These are phyloP conservation scores for Myoxocephalus aenaeus DNA, from an alignment of 2,797 vertebrate species.

Conservation along the genomic window DNA sequence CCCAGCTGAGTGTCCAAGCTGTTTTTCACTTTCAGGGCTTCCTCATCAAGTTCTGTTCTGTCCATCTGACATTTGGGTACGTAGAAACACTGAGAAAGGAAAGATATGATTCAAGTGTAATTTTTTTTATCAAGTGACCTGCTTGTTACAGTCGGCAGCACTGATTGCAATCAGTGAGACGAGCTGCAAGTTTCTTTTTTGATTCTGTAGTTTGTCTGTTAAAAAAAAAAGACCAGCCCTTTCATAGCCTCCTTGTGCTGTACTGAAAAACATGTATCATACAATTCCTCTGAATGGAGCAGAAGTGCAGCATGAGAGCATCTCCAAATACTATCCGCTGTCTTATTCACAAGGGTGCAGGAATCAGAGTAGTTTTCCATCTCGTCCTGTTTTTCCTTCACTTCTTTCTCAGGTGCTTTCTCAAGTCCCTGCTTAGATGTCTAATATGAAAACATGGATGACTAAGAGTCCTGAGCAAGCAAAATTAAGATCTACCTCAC, in stretches of 20 bases:
- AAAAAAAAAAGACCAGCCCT: background rate
- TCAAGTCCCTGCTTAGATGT: slow-evolving; percentile 21
- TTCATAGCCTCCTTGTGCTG: background rate
- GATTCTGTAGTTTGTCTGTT: slow-evolving; percentile 10
- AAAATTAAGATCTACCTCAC: slow-evolving; percentile 15
- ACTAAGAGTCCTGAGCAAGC: background rate
- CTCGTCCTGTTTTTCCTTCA: slow-evolving; percentile 27
- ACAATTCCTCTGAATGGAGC: slow-evolving; percentile 33
- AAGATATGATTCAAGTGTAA: slow-evolving; percentile 35
- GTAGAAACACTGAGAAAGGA: slow-evolving; percentile 87
- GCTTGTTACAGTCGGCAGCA: slow-evolving; percentile 18
- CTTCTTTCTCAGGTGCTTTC: background rate
- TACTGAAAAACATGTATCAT: slow-evolving; percentile 4
- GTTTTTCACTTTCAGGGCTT: slow-evolving; percentile 79
- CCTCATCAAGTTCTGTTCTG: slow-evolving; percentile 70
- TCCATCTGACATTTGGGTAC: slow-evolving; percentile 85
- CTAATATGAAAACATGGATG: slow-evolving; percentile 29
- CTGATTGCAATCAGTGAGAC: slow-evolving; percentile 52
- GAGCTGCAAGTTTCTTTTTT: slow-evolving; percentile 24
- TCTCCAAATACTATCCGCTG: slow-evolving; percentile 46
- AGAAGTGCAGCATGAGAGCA: slow-evolving; percentile 37
- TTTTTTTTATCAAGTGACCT: slow-evolving; percentile 29
- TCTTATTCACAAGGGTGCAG: slow-evolving; percentile 23
- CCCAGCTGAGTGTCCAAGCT: slow-evolving; percentile 69
- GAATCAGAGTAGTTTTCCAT: slow-evolving; percentile 39